Base-by-base conservation (phyloP, 2,888 invertebrate species). In the Dermolepida albohirtum region DNA sequence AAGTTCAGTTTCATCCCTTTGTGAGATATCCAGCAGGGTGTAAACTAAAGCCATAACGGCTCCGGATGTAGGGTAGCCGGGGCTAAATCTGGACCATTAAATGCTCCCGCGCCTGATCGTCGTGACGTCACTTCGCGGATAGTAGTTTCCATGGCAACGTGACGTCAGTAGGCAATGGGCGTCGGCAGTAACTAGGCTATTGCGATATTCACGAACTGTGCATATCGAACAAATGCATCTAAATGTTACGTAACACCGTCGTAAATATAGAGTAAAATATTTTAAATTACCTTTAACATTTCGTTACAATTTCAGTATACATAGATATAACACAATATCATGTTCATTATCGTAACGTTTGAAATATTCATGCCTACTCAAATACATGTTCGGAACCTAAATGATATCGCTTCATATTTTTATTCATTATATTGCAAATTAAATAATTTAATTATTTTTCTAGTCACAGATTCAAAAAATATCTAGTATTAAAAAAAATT, bases 11-110 rank as follows among this genome's bases (percentile, higher is more conserved):
- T 62, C 64, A 29, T 65, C 69, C 69, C 51, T 69, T 66, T 57
- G 62, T 50, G 66, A 62, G 59, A 59, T 65, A 69, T 66, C 69
- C 69, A 66, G 65, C 69, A 52, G 69, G 69, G 65, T 69, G 69
- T 69, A 71, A 71, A 71, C 66, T 68, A 67, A 55, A 64, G 68
- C 66, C 64, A 51, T 69, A 69, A 71, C 68, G 63, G 71, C 64
- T 54, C 63, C 69, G 69, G 70, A 73, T 73, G 72, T 72, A 69
- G 74, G 71, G 66, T 70, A 74, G 69, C 68, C 54, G 71, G 69
- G 67, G 44, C 70, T 71, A 73, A 74, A 73, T 73, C 73, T 73
- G 71, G 70, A 70, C 72, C 73, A 74, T 74, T 74, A 74, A 71
- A 74, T 67, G 73, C 62, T 70, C 69, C 71, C 70, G 72, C 71